Base-by-base conservation (phyloP, 2,113 vertebrate genomes). In the Mystacornis crossleyi region DNA sequence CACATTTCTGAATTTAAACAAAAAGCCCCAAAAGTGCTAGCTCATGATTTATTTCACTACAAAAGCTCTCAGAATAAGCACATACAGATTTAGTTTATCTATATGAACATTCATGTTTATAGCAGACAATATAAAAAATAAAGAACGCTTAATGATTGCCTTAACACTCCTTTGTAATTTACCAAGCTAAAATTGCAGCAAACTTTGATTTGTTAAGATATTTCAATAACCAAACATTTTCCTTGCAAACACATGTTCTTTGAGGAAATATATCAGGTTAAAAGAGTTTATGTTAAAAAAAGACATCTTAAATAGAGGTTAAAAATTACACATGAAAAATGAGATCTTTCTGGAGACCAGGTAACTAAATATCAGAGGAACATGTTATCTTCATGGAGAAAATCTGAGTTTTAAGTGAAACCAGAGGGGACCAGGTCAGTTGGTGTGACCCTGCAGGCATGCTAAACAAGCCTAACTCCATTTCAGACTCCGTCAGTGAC, bases 331-430 rank as follows among this genome's bases (percentile, higher is more conserved):
- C 75, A 58, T 92, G 73, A 96, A 97, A 96, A 95, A 89, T 57
- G 40, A 95, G 84, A 93, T 74, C 84, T 90, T 96, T 95, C 73
- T 88, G n/a, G 29, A 79, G 72, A 94, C 36, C 24, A 73, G 48
- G 95, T 96, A 97, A 97, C 95, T 82, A 85, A 95, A 93, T 82
- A 95, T 72, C 89, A 79, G 86, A 71, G 48, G 72, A 73, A 93
- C 82, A 93, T 81, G 84, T 92, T 96, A 88, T 97, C 93, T 91
- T 92, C 94, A 67, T 36, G 67, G 74, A 83, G 95, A 95, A 94
- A 96, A 96, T 78, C 55, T 70, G 86, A 78, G 90, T 81, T 92
- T 95, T 95, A 88, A 95, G 91, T 96, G 97, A 94, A 97, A 97
- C 69, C 96, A 93, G 95, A 97, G 95, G 87, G 93, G 92, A 89